phyloP scores from a whole-genome alignment of 2,888 invertebrate species.

The Sesia apiformis region DNA sequence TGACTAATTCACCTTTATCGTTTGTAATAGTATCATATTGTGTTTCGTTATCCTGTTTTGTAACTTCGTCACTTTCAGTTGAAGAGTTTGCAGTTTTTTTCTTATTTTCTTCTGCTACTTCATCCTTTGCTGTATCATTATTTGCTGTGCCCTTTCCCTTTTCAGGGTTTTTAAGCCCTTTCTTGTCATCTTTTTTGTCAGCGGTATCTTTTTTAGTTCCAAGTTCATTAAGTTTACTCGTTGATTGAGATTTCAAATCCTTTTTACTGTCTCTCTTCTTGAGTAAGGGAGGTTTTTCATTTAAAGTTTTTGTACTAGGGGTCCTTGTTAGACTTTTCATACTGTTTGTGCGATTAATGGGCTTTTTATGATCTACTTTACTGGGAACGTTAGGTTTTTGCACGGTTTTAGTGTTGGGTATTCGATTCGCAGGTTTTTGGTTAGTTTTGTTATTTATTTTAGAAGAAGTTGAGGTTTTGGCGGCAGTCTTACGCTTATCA shows the following conservation, averaged over 20 bases:
- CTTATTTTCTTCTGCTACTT: slow-evolving; percentile 16
- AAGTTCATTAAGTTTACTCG: slow-evolving; percentile 42
- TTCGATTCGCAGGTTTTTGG: slow-evolving; percentile 38
- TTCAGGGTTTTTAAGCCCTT: slow-evolving; percentile 5
- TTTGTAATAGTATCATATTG: slow-evolving; percentile 62
- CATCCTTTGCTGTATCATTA: slow-evolving; percentile 7
- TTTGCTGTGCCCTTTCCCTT: slow-evolving; percentile 7
- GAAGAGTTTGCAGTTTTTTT: slow-evolving; percentile 24
- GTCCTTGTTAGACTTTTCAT: slow-evolving; percentile 54
- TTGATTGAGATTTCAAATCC: slow-evolving; percentile 42
- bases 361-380: slow-evolving; percentile 50
- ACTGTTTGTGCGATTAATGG: slow-evolving; percentile 55
- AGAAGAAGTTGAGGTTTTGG: slow-evolving; percentile 21
- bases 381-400: slow-evolving; percentile 35
- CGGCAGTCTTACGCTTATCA: slow-evolving; percentile 42
- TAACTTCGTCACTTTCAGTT: slow-evolving; percentile 30
- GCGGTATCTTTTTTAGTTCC: slow-evolving; percentile 28
- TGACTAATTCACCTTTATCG: slow-evolving; percentile 55
- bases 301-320: slow-evolving; percentile 53
- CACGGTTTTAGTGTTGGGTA: slow-evolving; percentile 37
- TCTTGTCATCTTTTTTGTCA: slow-evolving; percentile 16
- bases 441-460: slow-evolving; percentile 19
- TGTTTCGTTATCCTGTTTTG: slow-evolving; percentile 60
- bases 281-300: slow-evolving; percentile 46
- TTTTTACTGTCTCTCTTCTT: slow-evolving; percentile 48